phyloP scores from a whole-genome alignment of 2,888 invertebrate genomes.

The Dione vanillae region DNA sequence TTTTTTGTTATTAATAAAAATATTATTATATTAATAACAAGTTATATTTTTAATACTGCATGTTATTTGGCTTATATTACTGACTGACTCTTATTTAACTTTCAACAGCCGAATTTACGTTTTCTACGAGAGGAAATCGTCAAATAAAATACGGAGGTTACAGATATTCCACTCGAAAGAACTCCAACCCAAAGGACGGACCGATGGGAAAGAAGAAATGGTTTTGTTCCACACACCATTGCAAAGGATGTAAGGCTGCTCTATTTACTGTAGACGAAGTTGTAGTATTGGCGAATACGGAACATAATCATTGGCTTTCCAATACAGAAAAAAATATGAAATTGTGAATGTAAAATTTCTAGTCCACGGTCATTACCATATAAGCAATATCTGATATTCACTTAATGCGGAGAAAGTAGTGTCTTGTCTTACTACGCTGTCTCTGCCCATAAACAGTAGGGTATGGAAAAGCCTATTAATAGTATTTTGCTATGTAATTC shows the following conservation, averaged over 20 bases:
- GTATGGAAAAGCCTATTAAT: no score
- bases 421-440: no score
- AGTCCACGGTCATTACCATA: no score
- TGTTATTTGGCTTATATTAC: not conserved
- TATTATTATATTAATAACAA: no score
- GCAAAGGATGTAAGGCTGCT: conserved; percentile 54
- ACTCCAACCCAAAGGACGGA: conserved; percentile 31
- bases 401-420: no score
- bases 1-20: no score
- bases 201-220: conserved; percentile 47
- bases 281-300: conserved; percentile 42
- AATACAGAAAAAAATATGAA: not conserved
- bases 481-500: no score
- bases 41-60: no score
- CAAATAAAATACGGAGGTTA: conserved; percentile 45
- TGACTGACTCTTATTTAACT: not conserved
- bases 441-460: no score
- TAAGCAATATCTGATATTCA: no score
- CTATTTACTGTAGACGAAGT: conserved; percentile 50
- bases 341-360: no score
- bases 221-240: conserved; percentile 54
- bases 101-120: conserved; percentile 39
- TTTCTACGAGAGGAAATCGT: conserved; percentile 44
- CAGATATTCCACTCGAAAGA: conserved; percentile 45
- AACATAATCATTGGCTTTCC: conserved; percentile 43